These are phyloP conservation scores for Hemiscyllium ocellatum DNA, from an alignment of 2,113 vertebrate genomes.

Conservation along the genomic window DNA sequence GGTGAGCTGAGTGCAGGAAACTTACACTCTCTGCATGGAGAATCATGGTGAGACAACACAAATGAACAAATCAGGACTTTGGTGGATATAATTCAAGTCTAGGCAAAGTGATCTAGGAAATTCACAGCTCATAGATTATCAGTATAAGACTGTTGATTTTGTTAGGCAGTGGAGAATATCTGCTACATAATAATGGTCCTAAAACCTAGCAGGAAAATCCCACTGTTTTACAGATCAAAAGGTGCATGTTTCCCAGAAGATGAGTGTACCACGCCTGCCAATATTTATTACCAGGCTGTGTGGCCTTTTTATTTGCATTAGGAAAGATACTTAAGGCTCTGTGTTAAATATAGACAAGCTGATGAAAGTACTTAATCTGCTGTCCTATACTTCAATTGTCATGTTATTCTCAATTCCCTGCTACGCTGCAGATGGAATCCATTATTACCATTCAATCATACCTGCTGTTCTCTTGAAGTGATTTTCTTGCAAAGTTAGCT, in stretches of 20 bases:
- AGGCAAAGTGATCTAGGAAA: background rate
- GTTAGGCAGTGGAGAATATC: background rate
- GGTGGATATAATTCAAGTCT: background rate
- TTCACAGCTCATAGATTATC: background rate
- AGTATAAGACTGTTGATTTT: background rate
- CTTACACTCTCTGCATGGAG: background rate
- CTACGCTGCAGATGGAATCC: background rate
- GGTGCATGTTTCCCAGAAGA: background rate
- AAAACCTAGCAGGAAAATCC: background rate
- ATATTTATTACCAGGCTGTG: background rate
- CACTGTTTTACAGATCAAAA: background rate
- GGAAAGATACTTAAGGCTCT: background rate
- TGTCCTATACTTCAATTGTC: conserved; percentile 6
- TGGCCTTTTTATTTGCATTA: background rate
- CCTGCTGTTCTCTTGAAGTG: conserved; percentile 7
- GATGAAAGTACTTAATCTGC: background rate
- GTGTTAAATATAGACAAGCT: conserved; percentile 5
- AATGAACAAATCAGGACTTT: background rate
- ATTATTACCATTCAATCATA: conserved; percentile 22
- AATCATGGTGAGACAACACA: no score
- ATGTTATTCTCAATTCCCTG: background rate
- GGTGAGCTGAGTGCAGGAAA: background rate
- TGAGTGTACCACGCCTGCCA: background rate
- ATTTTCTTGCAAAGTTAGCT: background rate
- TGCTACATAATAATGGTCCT: background rate